Evolutionary conservation across 2,113 vertebrate species (phyloP).

Genomic region (Lophura nycthemera): DNA sequence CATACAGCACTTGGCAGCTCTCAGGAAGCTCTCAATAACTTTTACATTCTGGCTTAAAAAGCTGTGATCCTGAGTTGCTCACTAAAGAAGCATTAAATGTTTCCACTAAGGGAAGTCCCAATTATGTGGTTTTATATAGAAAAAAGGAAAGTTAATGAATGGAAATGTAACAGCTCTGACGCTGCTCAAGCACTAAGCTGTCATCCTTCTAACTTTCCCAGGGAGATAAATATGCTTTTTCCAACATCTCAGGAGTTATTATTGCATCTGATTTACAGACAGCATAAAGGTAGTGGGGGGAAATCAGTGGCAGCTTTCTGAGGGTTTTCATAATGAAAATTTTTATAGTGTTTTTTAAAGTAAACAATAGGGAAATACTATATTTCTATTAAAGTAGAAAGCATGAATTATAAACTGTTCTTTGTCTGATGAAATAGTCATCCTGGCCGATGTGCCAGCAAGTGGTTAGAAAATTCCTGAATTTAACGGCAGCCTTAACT

Average conservation of each 20-base stretch:
- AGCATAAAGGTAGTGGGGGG: not conserved
- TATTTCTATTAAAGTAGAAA: not conserved
- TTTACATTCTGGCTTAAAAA: conserved; percentile 34
- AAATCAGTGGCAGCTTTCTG: not conserved
- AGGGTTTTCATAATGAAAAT: conserved; percentile 22
- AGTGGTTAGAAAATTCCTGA: not conserved
- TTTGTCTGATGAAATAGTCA: not conserved
- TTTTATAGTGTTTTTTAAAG: not conserved
- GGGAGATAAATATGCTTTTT: conserved; percentile 58
- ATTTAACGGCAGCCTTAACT: not conserved
- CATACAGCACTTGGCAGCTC: conserved; percentile 23
- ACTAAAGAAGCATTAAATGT: conserved; percentile 56
- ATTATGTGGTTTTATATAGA: conserved; percentile 57
- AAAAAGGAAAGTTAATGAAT: conserved; percentile 62
- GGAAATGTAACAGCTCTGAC: conserved; percentile 61
- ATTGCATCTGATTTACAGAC: conserved; percentile 53
- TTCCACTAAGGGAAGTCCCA: conserved; percentile 68
- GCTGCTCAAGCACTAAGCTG: conserved; percentile 29
- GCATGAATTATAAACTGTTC: not conserved
- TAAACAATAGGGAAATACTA: not conserved
- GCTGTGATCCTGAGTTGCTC: conserved; percentile 33
- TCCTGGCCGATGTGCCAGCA: not conserved
- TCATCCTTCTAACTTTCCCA: conserved; percentile 52
- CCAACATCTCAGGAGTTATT: conserved; percentile 50
- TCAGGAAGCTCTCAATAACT: conserved; percentile 55